These are phyloP conservation scores for Zootermopsis nevadensis DNA, from an alignment of 2,888 invertebrate species.

Conservation along the genomic window DNA sequence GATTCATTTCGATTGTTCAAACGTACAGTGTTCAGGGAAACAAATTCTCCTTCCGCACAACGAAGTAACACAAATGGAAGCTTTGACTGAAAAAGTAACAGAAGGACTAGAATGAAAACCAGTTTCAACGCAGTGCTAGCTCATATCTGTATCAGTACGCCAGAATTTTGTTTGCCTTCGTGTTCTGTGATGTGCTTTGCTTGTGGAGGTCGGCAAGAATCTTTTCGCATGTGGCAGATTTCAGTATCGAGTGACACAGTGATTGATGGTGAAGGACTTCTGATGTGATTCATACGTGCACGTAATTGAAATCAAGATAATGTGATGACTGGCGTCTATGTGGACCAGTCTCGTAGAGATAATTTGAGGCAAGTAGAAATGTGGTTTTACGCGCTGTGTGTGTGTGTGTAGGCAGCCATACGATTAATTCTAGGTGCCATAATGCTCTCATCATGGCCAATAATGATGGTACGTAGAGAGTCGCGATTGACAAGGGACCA, in stretches of 20 bases:
- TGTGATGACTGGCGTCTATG: background rate
- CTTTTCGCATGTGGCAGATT: background rate
- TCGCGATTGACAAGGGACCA: background rate
- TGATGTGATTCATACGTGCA: background rate
- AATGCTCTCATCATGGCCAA: background rate
- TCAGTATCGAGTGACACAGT: background rate
- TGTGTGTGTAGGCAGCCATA: no score
- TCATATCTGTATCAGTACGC: background rate
- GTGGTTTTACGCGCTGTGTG: no score
- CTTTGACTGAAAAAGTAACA: background rate
- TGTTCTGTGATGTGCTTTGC: background rate
- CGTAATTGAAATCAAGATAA: background rate
- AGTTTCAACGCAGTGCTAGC: background rate
- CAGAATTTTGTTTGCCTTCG: background rate
- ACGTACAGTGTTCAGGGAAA: background rate
- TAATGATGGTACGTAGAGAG: background rate
- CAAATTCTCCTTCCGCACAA: background rate
- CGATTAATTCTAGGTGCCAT: no score
- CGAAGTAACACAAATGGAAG: background rate
- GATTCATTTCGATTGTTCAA: background rate
- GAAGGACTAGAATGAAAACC: background rate
- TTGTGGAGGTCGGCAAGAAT: background rate
- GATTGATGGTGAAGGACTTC: background rate
- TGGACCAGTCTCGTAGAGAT: background rate
- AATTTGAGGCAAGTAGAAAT: background rate